Evolutionary conservation across 2,888 invertebrate species (phyloP), one percentile per base, ranked within the genome.

Genomic region (Drosophila helvetica): DNA sequence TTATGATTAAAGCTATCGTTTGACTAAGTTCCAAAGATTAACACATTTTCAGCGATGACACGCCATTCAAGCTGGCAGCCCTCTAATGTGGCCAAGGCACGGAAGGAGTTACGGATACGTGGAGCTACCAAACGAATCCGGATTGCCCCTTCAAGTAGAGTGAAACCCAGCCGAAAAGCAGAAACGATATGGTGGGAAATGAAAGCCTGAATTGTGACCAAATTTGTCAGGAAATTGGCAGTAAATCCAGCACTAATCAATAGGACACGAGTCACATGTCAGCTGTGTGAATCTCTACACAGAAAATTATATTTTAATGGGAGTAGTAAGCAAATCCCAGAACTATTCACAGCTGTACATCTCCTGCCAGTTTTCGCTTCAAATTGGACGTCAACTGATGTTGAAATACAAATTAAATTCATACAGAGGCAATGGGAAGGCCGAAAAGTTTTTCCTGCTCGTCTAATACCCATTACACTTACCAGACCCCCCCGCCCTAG

Each of bases 21-120:
- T 88, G 75, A 86, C 86, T 88, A 77, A 79, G 86, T 79, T 82
- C 75, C 65, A 70, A 64, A 86, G 88, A 86, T 83, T 83, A 83
- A 83, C 82, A 83, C 88, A 83, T 83, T 83, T 81, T 74, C 58
- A 52, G 67, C 78, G 74, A 86, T 80, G 81, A 86, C 88, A 88
- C 86, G 88, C 80, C 70, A 86, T n/a, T 51, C 38, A 6, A 15
- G 38, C 17, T 5, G 30, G 2, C 25, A 33, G 27, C 7, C 58
- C 33, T 33, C 27, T 82, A 82, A 88, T 83, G 88, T 66, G 84
- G 38, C 60, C 74, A 53, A 27, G 51, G 64, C 83, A 88, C 88
- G 88, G 48, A 61, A 75, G 46, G 6, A 19, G 30, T 45, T 42
- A 17, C 6, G 17, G 10, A 15, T 5, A 18, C 27, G 25, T 17